Base-by-base conservation (phyloP, 2,888 invertebrate genomes). In the Leptopilina myrica region DNA sequence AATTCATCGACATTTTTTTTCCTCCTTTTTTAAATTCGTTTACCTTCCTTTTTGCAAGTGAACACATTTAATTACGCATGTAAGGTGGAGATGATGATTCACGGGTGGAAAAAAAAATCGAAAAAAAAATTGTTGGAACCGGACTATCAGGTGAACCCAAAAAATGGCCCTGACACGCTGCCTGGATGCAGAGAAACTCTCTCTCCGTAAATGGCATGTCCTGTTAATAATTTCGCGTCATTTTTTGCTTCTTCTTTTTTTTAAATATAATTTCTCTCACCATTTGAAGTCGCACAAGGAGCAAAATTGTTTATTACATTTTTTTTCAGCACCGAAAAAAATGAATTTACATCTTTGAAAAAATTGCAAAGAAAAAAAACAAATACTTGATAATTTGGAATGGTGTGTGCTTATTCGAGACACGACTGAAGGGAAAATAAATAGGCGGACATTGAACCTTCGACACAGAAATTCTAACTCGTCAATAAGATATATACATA, bases 121-220 rank as follows among this genome's bases (percentile, higher is more conserved):
- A 49, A n/a, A 64, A 67, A 67, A 73, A 73, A 76, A 66, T n/a
- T 33, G 26, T 76, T 75, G 49, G 20, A 75, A 78, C 64, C 76
- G 64, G 62, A 64, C 76, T n/a, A 76, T 76, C 76, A 64, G n/a
- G 76, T 64, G 62, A 65, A 67, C 78, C 66, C 49, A 76, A 78
- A 77, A 79, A 79, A 46, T 64, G 79, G 46, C 81, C 81, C 64
- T 78, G 79, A 81, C 77, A 79, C 49, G 73, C 14, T 46, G 78
- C 20, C 20, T 49, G 12, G 20, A 8, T 73, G 20, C 46, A 46
- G 75, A 66, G 76, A 80, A 78, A 85, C 87, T 87, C 86, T 87
- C 87, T 85, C 87, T 85, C 87, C 87, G 85, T 87, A 86, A 87
- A 87, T 83, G 87, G 87, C 53, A 73, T 73, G 33, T 73, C 33